phyloP scores from a whole-genome alignment of 1,140 invertebrate species.

The Platorchestia sp. region DNA sequence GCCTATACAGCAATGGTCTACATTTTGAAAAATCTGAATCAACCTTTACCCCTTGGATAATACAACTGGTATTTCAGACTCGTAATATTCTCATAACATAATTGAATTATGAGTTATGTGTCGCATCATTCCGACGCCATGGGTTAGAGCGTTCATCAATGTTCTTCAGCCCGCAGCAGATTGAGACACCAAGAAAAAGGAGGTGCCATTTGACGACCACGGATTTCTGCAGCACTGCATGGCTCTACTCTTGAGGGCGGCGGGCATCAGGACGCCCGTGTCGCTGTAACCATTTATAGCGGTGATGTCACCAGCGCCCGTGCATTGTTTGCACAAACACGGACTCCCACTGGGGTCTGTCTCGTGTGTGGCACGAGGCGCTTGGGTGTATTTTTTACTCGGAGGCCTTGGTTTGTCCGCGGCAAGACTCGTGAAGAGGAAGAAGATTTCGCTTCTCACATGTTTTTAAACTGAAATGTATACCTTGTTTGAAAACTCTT shows the following conservation, averaged over 20 bases:
- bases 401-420: not conserved
- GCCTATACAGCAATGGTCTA: not conserved
- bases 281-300: not conserved
- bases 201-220: too few species aligned
- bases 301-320: not conserved
- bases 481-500: too few species aligned
- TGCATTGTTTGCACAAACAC: not conserved
- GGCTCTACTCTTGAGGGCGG: not conserved
- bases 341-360: not conserved
- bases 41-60: not conserved
- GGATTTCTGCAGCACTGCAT: too few species aligned
- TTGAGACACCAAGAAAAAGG: too few species aligned
- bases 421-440: not conserved
- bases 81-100: not conserved
- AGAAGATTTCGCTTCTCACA: not conserved
- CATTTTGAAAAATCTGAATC: not conserved
- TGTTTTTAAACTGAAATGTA: too few species aligned
- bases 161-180: not conserved
- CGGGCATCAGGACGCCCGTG: not conserved
- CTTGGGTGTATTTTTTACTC: too few species aligned
- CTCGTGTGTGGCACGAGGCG: not conserved
- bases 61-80: not conserved
- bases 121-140: not conserved
- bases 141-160: not conserved
- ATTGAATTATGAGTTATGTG: not conserved